Conservation (phyloP, 2,797 vertebrate genomes). For the Caiman crocodilus region DNA sequence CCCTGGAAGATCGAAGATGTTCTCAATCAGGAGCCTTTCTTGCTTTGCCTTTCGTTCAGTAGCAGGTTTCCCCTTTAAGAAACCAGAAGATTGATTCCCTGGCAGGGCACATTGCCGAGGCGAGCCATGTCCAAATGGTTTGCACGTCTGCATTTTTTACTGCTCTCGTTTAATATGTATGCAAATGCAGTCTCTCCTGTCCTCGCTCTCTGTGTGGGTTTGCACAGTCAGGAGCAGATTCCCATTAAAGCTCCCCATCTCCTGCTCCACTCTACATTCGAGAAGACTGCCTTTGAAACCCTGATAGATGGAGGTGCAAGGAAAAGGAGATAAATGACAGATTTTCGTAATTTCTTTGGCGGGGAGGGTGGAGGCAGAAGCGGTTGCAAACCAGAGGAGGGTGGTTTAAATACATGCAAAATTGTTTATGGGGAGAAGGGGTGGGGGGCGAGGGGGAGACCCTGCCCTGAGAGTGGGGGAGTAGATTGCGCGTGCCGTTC, state of each 20-base stretch:
- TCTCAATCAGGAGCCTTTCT: not conserved
- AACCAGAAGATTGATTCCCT: slow-evolving; percentile 84
- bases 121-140: slow-evolving; percentile 87
- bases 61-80: slow-evolving; percentile 80
- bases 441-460: not conserved
- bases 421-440: slow-evolving; percentile 73
- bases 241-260: slow-evolving; percentile 82
- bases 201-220: slow-evolving; percentile 88
- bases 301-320: slow-evolving; percentile 84
- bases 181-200: slow-evolving; percentile 93
- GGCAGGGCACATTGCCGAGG: slow-evolving; percentile 79
- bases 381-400: slow-evolving; percentile 58
- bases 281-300: slow-evolving; percentile 82
- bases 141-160: slow-evolving; percentile 92
- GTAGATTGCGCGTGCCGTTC: not conserved
- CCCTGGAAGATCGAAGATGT: not conserved
- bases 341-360: slow-evolving; percentile 79
- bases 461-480: slow-evolving; percentile 21
- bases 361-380: slow-evolving; percentile 40
- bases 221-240: slow-evolving; percentile 91
- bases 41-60: slow-evolving; percentile 43
- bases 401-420: slow-evolving; percentile 82
- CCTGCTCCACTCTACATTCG: slow-evolving; percentile 78
- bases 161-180: slow-evolving; percentile 97
- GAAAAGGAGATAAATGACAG: slow-evolving; percentile 78